These are phyloP conservation scores for Apamea anceps DNA, from an alignment of 2,888 invertebrate genomes.

Conservation along the genomic window DNA sequence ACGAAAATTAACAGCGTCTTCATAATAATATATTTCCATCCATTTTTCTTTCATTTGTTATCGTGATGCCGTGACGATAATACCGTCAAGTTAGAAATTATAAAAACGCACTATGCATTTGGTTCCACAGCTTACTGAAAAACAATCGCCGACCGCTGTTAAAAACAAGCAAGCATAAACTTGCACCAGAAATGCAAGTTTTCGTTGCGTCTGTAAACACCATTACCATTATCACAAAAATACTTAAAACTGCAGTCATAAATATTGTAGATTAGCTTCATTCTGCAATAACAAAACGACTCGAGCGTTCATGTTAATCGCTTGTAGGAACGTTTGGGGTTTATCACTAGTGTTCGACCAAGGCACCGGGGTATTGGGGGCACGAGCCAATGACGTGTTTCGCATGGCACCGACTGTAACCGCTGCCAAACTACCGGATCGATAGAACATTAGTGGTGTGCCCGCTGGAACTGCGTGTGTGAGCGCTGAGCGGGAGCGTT, in stretches of 20 bases:
- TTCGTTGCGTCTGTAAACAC: not conserved
- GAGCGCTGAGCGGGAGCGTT: slow-evolving; percentile 25
- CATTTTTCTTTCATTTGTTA: not conserved
- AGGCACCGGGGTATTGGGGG: slow-evolving; percentile 63
- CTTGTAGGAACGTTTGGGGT: slow-evolving; percentile 50
- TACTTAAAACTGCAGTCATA: slow-evolving; percentile 27
- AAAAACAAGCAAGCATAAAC: not conserved
- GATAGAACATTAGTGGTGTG: slow-evolving; percentile 80
- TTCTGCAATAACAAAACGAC: slow-evolving; percentile 37
- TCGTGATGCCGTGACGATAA: too few species aligned
- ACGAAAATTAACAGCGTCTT: not conserved
- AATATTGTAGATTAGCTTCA: slow-evolving; percentile 47
- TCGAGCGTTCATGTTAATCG: slow-evolving; percentile 56
- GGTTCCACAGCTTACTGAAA: not conserved
- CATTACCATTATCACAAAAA: slow-evolving; percentile 10
- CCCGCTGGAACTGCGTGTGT: slow-evolving; percentile 67
- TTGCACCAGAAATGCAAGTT: not conserved
- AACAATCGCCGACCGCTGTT: not conserved
- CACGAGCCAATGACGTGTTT: slow-evolving; percentile 75
- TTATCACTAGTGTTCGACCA: slow-evolving; percentile 61
- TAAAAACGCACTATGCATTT: not conserved
- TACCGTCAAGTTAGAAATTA: not conserved
- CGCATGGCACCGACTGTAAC: slow-evolving; percentile 83
- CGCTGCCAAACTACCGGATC: slow-evolving; percentile 86
- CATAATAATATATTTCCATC: not conserved